Conservation (phyloP, 2,113 vertebrate species). For the Hyperoodon ampullatus region DNA sequence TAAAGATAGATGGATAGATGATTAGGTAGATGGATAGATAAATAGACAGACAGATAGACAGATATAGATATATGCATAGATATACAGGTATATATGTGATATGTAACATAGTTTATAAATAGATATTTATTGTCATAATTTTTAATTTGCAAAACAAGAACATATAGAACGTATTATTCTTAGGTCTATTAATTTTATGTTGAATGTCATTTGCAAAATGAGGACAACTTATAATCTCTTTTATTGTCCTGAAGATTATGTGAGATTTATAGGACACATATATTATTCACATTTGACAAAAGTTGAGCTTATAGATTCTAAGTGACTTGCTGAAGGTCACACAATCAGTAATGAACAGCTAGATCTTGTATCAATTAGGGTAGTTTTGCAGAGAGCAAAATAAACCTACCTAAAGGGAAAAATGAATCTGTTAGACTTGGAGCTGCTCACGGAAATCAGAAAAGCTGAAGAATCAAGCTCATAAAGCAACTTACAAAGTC, state of each 20-base stretch:
- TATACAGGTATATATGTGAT: not conserved
- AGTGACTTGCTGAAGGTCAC: not conserved
- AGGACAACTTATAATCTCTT: not conserved
- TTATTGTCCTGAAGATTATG: not conserved
- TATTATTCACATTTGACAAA: not conserved
- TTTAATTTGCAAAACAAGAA: not conserved
- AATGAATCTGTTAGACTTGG: not conserved
- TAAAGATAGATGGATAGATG: not conserved
- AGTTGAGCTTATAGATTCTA: not conserved
- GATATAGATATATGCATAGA: not conserved
- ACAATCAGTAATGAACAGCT: not conserved
- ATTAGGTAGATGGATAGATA: not conserved
- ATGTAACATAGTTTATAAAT: not conserved
- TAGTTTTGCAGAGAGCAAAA: not conserved
- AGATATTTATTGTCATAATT: not conserved
- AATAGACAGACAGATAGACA: not conserved
- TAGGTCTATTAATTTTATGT: not conserved
- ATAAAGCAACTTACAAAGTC: not conserved
- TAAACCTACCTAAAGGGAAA: not conserved
- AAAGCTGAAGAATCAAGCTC: not conserved
- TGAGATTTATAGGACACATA: not conserved
- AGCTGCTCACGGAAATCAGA: not conserved
- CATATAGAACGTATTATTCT: not conserved
- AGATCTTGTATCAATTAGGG: not conserved
- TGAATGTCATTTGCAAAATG: not conserved